phyloP scores from a whole-genome alignment of 2,797 vertebrate genomes.

The Artibeus jamaicensis region DNA sequence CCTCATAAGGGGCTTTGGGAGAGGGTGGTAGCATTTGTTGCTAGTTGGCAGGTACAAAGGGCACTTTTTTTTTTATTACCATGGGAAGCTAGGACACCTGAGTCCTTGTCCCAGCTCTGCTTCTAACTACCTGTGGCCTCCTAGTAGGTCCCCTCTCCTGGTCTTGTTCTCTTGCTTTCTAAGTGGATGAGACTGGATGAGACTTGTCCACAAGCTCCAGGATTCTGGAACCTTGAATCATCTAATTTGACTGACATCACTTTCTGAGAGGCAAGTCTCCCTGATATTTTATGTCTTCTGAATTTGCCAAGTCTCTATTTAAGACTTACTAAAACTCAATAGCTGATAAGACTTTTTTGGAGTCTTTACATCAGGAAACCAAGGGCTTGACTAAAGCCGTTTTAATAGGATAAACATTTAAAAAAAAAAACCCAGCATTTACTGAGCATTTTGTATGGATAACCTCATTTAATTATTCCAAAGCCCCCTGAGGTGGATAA shows the following conservation, averaged over 20 bases:
- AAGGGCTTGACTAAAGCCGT: not conserved
- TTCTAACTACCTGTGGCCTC: not conserved
- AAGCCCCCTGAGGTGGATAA: not conserved
- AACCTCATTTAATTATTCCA: not conserved
- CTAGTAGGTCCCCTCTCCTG: not conserved
- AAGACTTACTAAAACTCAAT: not conserved
- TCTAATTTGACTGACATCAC: not conserved
- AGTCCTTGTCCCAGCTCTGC: not conserved
- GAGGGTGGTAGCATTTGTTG: not conserved
- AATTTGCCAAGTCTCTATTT: slow-evolving; percentile 53
- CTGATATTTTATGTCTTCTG: not conserved
- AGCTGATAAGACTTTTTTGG: slow-evolving; percentile 44
- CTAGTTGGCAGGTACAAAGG: not conserved
- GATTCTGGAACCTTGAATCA: not conserved
- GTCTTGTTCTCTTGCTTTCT: not conserved
- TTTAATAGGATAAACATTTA: not conserved
- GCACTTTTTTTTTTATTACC: not conserved
- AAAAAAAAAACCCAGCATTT: not conserved
- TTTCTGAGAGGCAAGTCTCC: not conserved
- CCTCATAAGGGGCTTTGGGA: not conserved
- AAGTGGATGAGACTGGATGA: not conserved
- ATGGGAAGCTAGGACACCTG: not conserved
- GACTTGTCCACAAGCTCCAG: too few relatives aligned
- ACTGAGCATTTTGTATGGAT: not conserved
- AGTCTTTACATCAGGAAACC: slow-evolving; percentile 2